Base-by-base conservation (phyloP, 2,888 invertebrate species). In the Phoronis australis region DNA sequence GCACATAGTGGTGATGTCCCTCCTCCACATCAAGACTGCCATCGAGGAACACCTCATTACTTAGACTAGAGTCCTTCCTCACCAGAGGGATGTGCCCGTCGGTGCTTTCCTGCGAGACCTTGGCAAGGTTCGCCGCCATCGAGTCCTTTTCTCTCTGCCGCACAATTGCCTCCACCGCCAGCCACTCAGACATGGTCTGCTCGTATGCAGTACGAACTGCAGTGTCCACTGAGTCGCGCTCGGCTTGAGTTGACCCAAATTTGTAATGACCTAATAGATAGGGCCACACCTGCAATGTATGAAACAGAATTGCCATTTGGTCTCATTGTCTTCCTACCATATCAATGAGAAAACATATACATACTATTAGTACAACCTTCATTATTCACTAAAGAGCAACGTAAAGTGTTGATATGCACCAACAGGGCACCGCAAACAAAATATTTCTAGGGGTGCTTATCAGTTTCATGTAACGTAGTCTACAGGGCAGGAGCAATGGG, bases 151-250 rank as follows among this genome's bases (percentile, higher is more conserved):
- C 77, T 43, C 75, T 55, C 54, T 78, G 77, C 38, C 69, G 57
- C 0, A 94, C 90, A 55, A 94, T 92, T 0, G 92, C 92, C 70
- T 96, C 95, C 0, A 94, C 90, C 0, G 92, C 91, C 52, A 92
- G 76, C 95, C 95, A 95, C 74, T 94, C 93, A 0, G 92, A 90
- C 88, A 94, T 90, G 1, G 88, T 88, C 4, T 87, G 87, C 76
- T 94, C 92, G 65, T 91, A 93, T 52, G 85, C 83, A 39, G 87
- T 85, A 51, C 85, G 84, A 38, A 86, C 58, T 18, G 55, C 54
- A 27, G 58, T 56, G 51, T 76, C 75, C 2, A 65, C 58, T 18
- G 61, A 59, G 21, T 59, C 61, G 4, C 73, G 47, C 24, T 74
- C 72, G 21, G 68, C 68, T 5, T 52, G 53, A 1, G 64, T 64